These are phyloP conservation scores for Eclectus roratus DNA, from an alignment of 2,113 vertebrate species.

Conservation along the genomic window DNA sequence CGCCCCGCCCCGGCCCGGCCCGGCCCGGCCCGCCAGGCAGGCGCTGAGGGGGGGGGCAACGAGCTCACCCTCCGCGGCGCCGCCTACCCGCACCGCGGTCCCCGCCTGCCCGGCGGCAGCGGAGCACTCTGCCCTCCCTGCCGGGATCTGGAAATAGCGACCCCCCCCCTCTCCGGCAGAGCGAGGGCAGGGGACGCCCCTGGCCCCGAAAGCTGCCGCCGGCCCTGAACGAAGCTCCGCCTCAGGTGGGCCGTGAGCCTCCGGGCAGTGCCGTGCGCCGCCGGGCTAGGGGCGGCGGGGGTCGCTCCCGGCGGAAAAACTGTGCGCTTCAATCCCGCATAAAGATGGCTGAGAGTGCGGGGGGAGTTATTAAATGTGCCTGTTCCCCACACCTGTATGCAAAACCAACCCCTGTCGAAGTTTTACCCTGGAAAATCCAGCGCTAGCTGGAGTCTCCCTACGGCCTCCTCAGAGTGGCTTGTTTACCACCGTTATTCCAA, in stretches of 20 bases:
- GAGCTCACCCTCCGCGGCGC: too few species aligned
- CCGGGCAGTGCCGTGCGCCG: too few species aligned
- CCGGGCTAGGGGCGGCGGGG: not conserved
- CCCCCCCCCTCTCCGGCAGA: accelerated
- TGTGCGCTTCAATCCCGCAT: not conserved
- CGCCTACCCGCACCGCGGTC: not conserved
- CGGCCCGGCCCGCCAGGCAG: too few species aligned
- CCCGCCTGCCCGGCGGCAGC: too few species aligned
- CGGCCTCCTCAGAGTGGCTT: not conserved
- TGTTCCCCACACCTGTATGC: not conserved
- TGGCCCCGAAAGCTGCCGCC: accelerated
- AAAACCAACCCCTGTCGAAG: not conserved
- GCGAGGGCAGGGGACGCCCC: not conserved
- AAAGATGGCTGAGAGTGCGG: not conserved
- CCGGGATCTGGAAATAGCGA: not conserved
- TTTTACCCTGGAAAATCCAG: not conserved
- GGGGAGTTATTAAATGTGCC: not conserved
- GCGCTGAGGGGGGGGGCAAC: too few species aligned
- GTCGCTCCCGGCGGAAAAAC: not conserved
- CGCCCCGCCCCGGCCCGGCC: not conserved
- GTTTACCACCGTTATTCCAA: not conserved
- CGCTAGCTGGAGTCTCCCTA: not conserved
- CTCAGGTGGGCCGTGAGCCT: not conserved
- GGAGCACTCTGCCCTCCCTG: not conserved
- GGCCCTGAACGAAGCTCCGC: not conserved